Base-by-base conservation (phyloP, 2,113 vertebrate species). In the Tyto alba region DNA sequence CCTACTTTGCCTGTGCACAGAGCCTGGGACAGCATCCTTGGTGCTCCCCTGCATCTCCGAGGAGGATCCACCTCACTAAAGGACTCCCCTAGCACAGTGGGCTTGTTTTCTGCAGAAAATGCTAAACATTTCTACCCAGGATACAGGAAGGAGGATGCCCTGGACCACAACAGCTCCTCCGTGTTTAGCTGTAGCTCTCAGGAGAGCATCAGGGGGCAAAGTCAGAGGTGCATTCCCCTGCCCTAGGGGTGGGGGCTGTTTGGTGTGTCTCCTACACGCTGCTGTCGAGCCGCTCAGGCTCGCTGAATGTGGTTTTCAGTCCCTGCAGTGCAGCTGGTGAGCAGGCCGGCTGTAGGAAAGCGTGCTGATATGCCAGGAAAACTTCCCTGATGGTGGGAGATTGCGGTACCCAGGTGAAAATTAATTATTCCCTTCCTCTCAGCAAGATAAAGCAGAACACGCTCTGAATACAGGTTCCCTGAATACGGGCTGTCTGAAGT, bases 401-500 rank as follows among this genome's bases (percentile, higher is more conserved):
- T 72, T 12, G n/a, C 0, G 2, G 27, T 18, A 29, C 11, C 14
- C 16, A 59, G 59, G 43, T 62, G 48, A 79, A 82, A 85, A 91
- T 29, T 3, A 85, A 38, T 76, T 9, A 62, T 47, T 66, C 62
- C 36, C n/a, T 72, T 76, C 56, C 43, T 85, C 73, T 75, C 34
- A 47, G 38, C 13, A 55, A 47, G 64, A 74, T 27, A 67, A 85
- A 91, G 38, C 34, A 53, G 55, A 68, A 69, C 10, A 34, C 11
- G 14, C 18, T 29, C 32, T 0, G 3, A 74, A 32, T 30, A 43
- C 1, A 1, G 29, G 34, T n/a, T n/a, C n/a, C n/a, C 32, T 0
- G 3, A 74, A 32, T 30, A 43, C 1, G 2, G 29, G 34, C 22
- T 84, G 18, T 36, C 34, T 68, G 63, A 89, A 18, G 26, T 17